phyloP scores from a whole-genome alignment of 1,140 invertebrate genomes.

The Rhyacophila brunnea region DNA sequence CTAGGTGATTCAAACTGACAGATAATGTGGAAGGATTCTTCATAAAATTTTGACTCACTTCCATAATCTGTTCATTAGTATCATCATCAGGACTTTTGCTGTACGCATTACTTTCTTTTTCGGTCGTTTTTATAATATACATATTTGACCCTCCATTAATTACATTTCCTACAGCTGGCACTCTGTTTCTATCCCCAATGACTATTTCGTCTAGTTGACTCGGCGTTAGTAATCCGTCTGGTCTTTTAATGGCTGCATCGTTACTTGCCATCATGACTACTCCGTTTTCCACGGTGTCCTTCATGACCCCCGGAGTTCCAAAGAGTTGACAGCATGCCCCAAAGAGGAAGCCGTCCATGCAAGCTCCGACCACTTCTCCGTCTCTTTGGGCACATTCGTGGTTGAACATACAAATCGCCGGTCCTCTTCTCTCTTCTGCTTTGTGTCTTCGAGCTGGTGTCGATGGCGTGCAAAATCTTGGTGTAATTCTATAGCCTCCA shows the following conservation, averaged over 20 bases:
- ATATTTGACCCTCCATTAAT: constrained; percentile 9
- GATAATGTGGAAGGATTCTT: constrained; percentile 26
- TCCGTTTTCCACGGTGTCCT: constrained; percentile 36
- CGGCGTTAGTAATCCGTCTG: neutral
- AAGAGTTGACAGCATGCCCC: constrained; percentile 83
- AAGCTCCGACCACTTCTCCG: constrained; percentile 83
- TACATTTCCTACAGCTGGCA: too few species aligned
- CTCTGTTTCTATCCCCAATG: neutral
- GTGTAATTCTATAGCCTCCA: constrained; percentile 81
- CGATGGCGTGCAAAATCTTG: constrained; percentile 66
- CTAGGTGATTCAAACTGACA: constrained; percentile 4
- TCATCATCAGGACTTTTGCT: constrained; percentile 16
- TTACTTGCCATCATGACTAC: constrained; percentile 13
- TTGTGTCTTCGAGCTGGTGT: constrained; percentile 50
- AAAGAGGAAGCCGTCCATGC: constrained; percentile 89
- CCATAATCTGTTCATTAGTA: constrained; percentile 7
- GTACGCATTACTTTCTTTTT: constrained; percentile 22
- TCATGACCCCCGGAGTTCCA: constrained; percentile 37
- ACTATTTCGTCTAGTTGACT: constrained; percentile 2
- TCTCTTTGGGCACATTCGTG: constrained; percentile 80
- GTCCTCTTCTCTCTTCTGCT: constrained; percentile 60
- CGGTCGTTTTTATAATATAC: constrained; percentile 15
- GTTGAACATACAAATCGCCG: constrained; percentile 92
- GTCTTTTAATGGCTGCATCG: neutral
- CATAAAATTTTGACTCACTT: constrained; percentile 10